Percentiles rank a stretch among this genome's conserved stretches.
phyloP scores from a whole-genome alignment of 2,113 vertebrate genomes.

The Xenotilapia longispinis region DNA sequence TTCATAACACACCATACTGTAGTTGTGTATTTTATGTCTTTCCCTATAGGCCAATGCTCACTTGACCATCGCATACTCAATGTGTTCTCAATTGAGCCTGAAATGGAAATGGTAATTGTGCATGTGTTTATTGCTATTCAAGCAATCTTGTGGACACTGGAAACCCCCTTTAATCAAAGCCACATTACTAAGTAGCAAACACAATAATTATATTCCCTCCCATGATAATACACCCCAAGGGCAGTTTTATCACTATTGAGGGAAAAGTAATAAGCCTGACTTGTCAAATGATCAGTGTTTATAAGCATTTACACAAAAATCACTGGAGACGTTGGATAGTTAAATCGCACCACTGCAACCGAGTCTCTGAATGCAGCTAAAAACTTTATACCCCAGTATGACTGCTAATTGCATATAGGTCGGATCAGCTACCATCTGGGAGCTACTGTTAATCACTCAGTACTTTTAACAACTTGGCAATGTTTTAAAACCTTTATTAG shows the following conservation, averaged over 20 bases:
- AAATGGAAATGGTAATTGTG: conserved; percentile 12
- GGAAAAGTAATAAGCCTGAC: conserved; percentile 25
- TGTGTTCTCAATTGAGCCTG: conserved; percentile 24
- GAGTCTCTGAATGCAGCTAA: background rate
- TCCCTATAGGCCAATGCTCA: background rate
- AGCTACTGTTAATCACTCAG: conserved; percentile 4
- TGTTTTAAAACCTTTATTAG: conserved; percentile 20
- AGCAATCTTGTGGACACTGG: background rate
- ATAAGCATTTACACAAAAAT: conserved; percentile 19
- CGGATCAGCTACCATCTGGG: conserved; percentile 1
- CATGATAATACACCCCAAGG: conserved; percentile 36
- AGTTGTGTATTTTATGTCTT: background rate
- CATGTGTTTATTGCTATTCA: background rate
- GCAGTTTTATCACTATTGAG: conserved; percentile 28
- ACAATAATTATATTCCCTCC: conserved; percentile 26
- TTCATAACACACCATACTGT: background rate
- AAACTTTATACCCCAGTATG: background rate
- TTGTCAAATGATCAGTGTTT: conserved; percentile 48
- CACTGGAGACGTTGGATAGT: conserved; percentile 7
- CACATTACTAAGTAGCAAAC: conserved; percentile 35
- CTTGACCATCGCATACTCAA: background rate
- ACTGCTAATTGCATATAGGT: conserved; percentile 3
- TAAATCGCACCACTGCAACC: background rate
- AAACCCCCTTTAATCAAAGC: conserved; percentile 13
- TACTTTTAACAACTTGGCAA: background rate